Conservation (phyloP, 1,140 invertebrate genomes). For the Choristoneura fumiferana region DNA sequence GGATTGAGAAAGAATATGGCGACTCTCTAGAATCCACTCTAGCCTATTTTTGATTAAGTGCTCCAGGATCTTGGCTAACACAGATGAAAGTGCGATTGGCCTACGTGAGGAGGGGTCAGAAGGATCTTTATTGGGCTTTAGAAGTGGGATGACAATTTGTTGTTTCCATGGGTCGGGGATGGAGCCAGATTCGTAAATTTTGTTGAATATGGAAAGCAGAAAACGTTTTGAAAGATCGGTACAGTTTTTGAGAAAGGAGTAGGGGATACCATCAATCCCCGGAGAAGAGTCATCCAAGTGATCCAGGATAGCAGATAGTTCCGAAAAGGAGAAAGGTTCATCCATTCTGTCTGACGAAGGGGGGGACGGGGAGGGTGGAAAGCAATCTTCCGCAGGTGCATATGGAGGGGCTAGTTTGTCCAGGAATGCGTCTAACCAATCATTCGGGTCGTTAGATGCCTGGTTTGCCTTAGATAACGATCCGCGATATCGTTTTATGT, state of each 20-base stretch:
- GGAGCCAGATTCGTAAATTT: background rate
- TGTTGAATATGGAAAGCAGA: slow-evolving; percentile 19
- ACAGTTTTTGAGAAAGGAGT: slow-evolving; percentile 20
- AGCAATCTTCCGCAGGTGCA: background rate
- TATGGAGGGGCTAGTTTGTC: slow-evolving; percentile 19
- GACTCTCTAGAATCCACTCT: slow-evolving; percentile 26
- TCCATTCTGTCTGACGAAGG: background rate
- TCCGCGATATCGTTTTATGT: slow-evolving; percentile 28
- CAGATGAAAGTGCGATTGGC: slow-evolving; percentile 21
- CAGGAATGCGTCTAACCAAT: background rate
- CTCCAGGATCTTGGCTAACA: slow-evolving; percentile 21
- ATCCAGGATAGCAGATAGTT: background rate
- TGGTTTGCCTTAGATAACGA: background rate
- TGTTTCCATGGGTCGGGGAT: slow-evolving; percentile 24
- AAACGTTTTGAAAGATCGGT: background rate
- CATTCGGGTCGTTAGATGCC: background rate
- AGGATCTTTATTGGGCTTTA: slow-evolving; percentile 23
- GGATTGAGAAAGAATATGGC: slow-evolving; percentile 19
- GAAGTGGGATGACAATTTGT: slow-evolving; percentile 20
- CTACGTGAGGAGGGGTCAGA: slow-evolving; percentile 13
- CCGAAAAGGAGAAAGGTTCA: slow-evolving; percentile 1
- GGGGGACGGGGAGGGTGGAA: background rate
- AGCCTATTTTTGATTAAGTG: slow-evolving; percentile 25
- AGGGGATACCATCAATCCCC: slow-evolving; percentile 25
- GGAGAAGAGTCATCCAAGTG: slow-evolving; percentile 8